Base-by-base conservation (phyloP, 2,113 vertebrate genomes). In the Gymnarchus niloticus region DNA sequence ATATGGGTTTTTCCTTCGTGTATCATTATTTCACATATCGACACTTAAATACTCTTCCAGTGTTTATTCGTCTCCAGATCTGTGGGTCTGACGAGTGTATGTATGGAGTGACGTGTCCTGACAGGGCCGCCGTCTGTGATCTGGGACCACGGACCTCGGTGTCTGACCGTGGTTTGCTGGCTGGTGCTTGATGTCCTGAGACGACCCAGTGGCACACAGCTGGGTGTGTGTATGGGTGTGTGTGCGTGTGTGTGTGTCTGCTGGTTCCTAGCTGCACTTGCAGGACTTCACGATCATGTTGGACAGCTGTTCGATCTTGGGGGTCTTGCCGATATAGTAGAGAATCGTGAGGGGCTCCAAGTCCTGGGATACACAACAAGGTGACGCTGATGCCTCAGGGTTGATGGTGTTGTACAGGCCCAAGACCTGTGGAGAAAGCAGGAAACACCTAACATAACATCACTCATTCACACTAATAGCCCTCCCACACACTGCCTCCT, bases 241-340 rank as follows among this genome's bases (percentile, higher is more conserved):
- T 44, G 56, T 59, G 28, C 46, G 73, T 83, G 28, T 83, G 78
- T 46, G 21, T 65, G 1, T 84, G 48, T 86, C 56, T 23, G 56
- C 33, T 76, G 84, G 54, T 61, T 89, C 94, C 95, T 98, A 99
- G 94, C 98, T 99, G 96, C 98, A 99, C 90, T 99, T 99, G 95
- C 98, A 99, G 87, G 97, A 99, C 90, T 99, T 99, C 84, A 99
- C 98, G 2, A 99, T 97, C 98, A 99, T 99, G 86, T 98, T 99
- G 86, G 97, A 99, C 86, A 99, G 97, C 88, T 99, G 98, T 90
- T 99, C 97, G 0, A 99, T 99, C 95, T 98, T 99, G 85, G 98
- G 98, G 51, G 94, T 97, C 92, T 99, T 99, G 89, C 98, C 98
- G 1, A 99, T 96, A 89, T 96, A 99, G 92, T 99, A 99, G 88